A percentile compares a stretch with the other conserved stretches of the same genome.
Conservation (phyloP, 2,797 vertebrate species). For the Atherinosoma microstoma region DNA sequence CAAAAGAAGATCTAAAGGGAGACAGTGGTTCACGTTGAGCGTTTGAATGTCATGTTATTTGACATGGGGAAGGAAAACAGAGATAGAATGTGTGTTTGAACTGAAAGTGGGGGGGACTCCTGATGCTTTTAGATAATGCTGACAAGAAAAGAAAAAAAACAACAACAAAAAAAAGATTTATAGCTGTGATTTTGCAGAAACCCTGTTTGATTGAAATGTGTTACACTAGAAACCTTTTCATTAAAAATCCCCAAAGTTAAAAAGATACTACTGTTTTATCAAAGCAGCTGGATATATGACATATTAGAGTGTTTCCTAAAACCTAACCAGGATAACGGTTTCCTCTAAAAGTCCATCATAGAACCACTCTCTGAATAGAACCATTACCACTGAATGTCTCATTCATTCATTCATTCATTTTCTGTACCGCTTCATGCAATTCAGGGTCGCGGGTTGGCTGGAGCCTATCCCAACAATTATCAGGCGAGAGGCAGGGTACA, state of each 20-base stretch:
- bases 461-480: too few species aligned
- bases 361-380: too few species aligned
- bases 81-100: conserved; percentile 15
- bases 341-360: too few species aligned
- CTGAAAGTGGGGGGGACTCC: conserved; percentile 2
- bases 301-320: too few species aligned
- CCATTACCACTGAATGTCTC: too few species aligned
- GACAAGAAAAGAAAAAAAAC: neutral
- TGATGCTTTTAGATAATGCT: neutral
- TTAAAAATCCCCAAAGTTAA: neutral
- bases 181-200: conserved; percentile 18
- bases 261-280: neutral
- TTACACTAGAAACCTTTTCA: conserved; percentile 21
- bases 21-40: conserved; percentile 37
- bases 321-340: too few species aligned
- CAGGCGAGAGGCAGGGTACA: too few species aligned
- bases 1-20: conserved; percentile 41
- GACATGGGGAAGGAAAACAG: conserved; percentile 35
- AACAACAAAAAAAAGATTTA: conserved; percentile 45
- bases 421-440: too few species aligned
- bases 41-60: conserved; percentile 50
- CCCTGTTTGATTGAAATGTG: conserved; percentile 30
- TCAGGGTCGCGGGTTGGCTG: too few species aligned
- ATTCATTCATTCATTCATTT: too few species aligned
- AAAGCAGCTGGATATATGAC: neutral